A percentile compares a stretch with the other conserved stretches of the same genome.
phyloP scores from a whole-genome alignment of 2,888 invertebrate species.

The Nysson spinosus region DNA sequence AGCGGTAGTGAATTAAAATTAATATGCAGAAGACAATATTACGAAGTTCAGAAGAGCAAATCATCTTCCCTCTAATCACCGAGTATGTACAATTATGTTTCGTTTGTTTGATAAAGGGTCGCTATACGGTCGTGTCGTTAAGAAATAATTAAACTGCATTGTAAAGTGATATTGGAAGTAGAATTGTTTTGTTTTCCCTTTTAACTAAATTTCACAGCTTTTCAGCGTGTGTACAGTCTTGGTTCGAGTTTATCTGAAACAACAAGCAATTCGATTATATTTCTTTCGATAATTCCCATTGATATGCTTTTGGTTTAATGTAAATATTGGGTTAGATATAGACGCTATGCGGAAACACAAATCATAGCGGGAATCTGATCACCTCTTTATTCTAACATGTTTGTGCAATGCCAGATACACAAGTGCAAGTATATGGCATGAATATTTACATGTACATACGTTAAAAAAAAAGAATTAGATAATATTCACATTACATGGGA shows the following conservation, averaged over 20 bases:
- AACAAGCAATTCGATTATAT: conserved; percentile 21
- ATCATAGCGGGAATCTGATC: conserved; percentile 65
- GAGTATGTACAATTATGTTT: conserved; percentile 53
- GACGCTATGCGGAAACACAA: conserved; percentile 50
- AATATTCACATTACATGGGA: neutral
- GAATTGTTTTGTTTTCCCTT: conserved; percentile 43
- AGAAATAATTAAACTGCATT: conserved; percentile 51
- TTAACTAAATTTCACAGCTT: conserved; percentile 65
- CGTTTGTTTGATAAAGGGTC: conserved; percentile 20
- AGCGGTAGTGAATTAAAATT: conserved; percentile 39
- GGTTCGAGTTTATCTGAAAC: conserved; percentile 70
- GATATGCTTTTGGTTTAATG: too few relatives aligned
- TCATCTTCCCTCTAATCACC: conserved; percentile 18
- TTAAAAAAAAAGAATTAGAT: neutral
- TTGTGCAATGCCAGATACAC: conserved; percentile 65
- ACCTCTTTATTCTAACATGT: conserved; percentile 69
- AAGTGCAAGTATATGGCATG: conserved; percentile 47
- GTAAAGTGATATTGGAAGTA: conserved; percentile 61
- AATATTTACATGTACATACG: conserved; percentile 57
- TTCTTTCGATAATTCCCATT: too few relatives aligned
- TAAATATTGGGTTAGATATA: conserved; percentile 61
- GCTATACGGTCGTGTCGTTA: conserved; percentile 12
- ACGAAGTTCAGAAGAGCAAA: conserved; percentile 14
- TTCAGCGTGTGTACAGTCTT: conserved; percentile 69
- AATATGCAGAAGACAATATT: conserved; percentile 43